These are phyloP conservation scores for Bambusicola thoracicus DNA, from an alignment of 2,113 vertebrate genomes.

Conservation along the genomic window DNA sequence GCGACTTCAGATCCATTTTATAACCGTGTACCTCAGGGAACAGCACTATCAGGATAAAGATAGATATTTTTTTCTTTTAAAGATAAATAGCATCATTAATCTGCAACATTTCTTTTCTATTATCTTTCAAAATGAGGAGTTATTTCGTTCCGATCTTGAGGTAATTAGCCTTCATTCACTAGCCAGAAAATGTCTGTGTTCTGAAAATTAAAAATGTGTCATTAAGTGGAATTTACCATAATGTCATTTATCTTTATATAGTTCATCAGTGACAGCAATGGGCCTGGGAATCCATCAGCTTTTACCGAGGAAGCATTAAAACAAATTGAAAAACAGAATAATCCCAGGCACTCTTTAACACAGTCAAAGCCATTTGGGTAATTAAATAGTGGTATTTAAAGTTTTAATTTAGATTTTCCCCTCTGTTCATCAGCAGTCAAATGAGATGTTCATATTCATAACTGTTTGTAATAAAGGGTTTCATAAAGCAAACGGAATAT, in stretches of 20 bases:
- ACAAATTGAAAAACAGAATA: conserved; percentile 97
- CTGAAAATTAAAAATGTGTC: conserved; percentile 99
- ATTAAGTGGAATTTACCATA: conserved; percentile 99
- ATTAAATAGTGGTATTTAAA: conserved; percentile 99
- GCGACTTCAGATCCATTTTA: conserved; percentile 99
- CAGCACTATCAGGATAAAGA: conserved; percentile 93
- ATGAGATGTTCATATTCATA: conserved; percentile 87
- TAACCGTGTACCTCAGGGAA: conserved; percentile 94
- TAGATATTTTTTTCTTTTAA: conserved; percentile 89
- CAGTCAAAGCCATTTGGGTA: conserved; percentile 95
- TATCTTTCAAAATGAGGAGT: conserved; percentile 97
- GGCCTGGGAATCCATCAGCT: conserved; percentile 88
- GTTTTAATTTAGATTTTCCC: conserved; percentile 97
- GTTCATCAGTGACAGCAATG: conserved; percentile 90
- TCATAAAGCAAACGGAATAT: conserved; percentile 81
- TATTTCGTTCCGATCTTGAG: conserved; percentile 96
- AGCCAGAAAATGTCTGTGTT: conserved; percentile 94
- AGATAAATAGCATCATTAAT: conserved; percentile 99
- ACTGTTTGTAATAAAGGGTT: conserved; percentile 83
- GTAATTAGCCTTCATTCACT: conserved; percentile 99
- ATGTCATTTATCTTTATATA: conserved; percentile 99
- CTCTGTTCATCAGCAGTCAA: conserved; percentile 86
- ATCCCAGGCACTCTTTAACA: conserved; percentile 89
- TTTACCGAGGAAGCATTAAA: conserved; percentile 85
- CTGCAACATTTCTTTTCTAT: conserved; percentile 96